A percentile compares a stretch with the other conserved stretches of the same genome.
Conservation (phyloP, 2,113 vertebrate genomes). For the Zootoca vivipara region DNA sequence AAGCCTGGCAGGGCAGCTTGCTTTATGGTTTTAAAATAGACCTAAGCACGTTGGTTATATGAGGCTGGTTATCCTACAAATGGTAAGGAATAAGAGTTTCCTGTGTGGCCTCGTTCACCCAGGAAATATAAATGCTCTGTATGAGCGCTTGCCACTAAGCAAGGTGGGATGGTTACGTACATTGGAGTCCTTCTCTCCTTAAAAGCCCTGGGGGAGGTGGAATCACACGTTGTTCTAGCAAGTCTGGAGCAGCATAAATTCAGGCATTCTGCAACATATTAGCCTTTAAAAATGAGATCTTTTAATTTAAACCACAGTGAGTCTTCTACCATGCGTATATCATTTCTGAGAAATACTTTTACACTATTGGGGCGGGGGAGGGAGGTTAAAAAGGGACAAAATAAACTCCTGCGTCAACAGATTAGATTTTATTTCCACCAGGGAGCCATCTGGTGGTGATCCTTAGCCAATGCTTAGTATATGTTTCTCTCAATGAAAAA, state of each 20-base stretch:
- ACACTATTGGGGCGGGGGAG: background rate
- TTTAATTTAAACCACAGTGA: background rate
- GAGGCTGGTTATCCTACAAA: too few relatives aligned
- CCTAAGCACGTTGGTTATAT: too few relatives aligned
- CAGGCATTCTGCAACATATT: fast-evolving
- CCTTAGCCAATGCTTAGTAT: background rate
- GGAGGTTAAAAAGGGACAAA: conserved; percentile 5
- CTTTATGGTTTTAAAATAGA: too few relatives aligned
- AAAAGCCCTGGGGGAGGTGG: background rate
- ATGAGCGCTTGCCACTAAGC: background rate
- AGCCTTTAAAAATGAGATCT: conserved; percentile 3
- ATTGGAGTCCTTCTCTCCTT: background rate
- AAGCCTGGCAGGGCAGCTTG: too few relatives aligned
- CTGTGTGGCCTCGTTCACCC: background rate
- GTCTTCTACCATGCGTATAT: background rate
- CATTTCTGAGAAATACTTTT: conserved; percentile 22
- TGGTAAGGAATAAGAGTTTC: background rate
- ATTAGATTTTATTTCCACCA: background rate
- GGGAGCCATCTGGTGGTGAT: conserved; percentile 37
- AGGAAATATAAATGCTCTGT: background rate
- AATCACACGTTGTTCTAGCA: background rate
- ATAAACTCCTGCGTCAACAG: background rate
- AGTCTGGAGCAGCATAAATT: background rate
- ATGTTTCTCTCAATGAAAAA: background rate
- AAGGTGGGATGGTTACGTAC: background rate